Evolutionary conservation across 2,888 invertebrate species (phyloP).

Genomic region (Quadroppia sp.): DNA sequence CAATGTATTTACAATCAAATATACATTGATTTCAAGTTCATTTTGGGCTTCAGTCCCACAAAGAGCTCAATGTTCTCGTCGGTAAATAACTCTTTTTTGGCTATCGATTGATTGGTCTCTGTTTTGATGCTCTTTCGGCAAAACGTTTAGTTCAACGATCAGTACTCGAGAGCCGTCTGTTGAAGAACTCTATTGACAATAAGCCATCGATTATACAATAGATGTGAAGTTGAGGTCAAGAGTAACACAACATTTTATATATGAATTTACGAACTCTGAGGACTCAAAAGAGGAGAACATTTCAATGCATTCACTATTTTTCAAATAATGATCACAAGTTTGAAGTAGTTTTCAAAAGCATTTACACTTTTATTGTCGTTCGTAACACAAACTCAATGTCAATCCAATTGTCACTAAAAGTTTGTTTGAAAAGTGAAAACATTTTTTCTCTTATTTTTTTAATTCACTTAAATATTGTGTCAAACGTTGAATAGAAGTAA

Average conservation of each 20-base stretch:
- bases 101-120: neutral
- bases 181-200: slow-evolving; percentile 20
- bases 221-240: slow-evolving; percentile 27
- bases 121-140: no score
- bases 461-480: no score
- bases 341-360: no score
- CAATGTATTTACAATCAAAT: slow-evolving; percentile 20
- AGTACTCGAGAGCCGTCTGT: neutral
- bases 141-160: slow-evolving; percentile 20
- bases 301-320: neutral
- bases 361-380: no score
- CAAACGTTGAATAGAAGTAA: neutral
- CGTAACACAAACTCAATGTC: neutral
- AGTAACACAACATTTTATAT: slow-evolving; percentile 10
- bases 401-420: neutral
- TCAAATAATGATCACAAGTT: no score
- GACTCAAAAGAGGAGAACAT: neutral
- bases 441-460: no score
- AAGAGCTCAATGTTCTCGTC: neutral
- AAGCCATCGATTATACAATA: slow-evolving; percentile 28
- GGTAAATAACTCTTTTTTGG: slow-evolving; percentile 25
- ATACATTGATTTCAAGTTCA: slow-evolving; percentile 10
- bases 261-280: slow-evolving; percentile 3
- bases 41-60: neutral
- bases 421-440: no score